phyloP scores from a whole-genome alignment of 2,888 invertebrate species.

The Ennomos quercinarius region DNA sequence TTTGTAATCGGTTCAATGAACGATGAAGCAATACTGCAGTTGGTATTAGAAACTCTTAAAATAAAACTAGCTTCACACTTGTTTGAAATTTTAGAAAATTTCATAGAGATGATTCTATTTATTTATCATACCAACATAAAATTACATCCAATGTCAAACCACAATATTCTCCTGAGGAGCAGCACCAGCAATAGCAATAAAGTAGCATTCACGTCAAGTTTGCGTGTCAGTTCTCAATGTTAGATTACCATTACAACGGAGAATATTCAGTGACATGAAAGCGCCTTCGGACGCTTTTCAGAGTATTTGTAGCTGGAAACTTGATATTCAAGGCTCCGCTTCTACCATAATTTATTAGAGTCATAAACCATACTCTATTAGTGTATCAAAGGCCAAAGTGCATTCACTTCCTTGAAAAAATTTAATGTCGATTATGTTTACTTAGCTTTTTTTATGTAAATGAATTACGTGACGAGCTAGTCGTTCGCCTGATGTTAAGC shows the following conservation, averaged over 20 bases:
- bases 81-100: too few relatives aligned
- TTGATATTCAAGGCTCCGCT: slow-evolving; percentile 14
- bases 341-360: not conserved
- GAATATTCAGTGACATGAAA: slow-evolving; percentile 24
- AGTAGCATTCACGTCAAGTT: slow-evolving; percentile 29
- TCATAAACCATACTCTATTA: not conserved
- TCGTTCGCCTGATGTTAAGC: too few relatives aligned
- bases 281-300: slow-evolving; percentile 13
- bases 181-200: slow-evolving; percentile 29
- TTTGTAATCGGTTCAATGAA: slow-evolving; percentile 12
- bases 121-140: not conserved
- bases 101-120: too few relatives aligned
- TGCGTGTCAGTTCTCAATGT: slow-evolving; percentile 32
- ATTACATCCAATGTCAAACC: slow-evolving; percentile 16
- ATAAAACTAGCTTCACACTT: too few relatives aligned
- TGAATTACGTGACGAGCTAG: too few relatives aligned
- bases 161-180: slow-evolving; percentile 14
- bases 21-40: slow-evolving; percentile 15
- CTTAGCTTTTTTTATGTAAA: too few relatives aligned
- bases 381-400: not conserved
- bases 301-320: slow-evolving; percentile 17
- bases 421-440: too few relatives aligned
- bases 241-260: slow-evolving; percentile 19
- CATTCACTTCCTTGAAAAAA: not conserved
- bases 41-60: not conserved